Conservation (phyloP, 2,113 vertebrate species). For the Brachionichthys hirsutus region DNA sequence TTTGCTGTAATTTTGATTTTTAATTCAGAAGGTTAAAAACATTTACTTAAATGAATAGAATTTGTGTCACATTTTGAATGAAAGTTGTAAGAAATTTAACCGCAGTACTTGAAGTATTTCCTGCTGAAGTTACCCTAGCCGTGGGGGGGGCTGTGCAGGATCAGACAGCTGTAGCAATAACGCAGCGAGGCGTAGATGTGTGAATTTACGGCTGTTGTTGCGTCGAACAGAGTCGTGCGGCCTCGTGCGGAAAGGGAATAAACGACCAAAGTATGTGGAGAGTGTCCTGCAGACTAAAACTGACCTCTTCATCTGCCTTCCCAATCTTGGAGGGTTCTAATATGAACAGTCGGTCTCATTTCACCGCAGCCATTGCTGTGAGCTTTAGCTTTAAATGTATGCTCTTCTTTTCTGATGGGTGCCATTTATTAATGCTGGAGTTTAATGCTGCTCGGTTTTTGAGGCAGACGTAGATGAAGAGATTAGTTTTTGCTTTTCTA, state of each 20-base stretch:
- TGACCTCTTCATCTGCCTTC: slow-evolving; percentile 50
- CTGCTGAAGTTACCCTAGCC: neutral
- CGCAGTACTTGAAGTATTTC: slow-evolving; percentile 32
- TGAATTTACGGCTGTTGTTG: slow-evolving; percentile 34
- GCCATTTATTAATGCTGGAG: slow-evolving; percentile 61
- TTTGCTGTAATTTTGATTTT: slow-evolving; percentile 53
- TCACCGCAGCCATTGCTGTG: slow-evolving; percentile 31
- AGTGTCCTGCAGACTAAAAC: slow-evolving; percentile 37
- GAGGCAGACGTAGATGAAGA: slow-evolving; percentile 41
- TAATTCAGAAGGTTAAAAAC: slow-evolving; percentile 41
- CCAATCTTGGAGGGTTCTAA: slow-evolving; percentile 30
- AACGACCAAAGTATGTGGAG: slow-evolving; percentile 61
- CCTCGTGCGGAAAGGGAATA: slow-evolving; percentile 33
- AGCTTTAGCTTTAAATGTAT: slow-evolving; percentile 49
- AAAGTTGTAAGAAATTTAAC: slow-evolving; percentile 30
- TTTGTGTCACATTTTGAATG: slow-evolving; percentile 61
- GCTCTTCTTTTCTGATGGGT: slow-evolving; percentile 51
- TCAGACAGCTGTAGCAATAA: slow-evolving; percentile 61
- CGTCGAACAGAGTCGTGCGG: slow-evolving; percentile 29
- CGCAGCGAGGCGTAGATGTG: slow-evolving; percentile 13
- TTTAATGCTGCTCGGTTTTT: slow-evolving; percentile 36
- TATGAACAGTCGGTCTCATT: slow-evolving; percentile 26
- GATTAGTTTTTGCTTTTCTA: slow-evolving; percentile 47
- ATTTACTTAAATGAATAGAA: too few species aligned
- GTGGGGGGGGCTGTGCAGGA: slow-evolving; percentile 16